phyloP scores from a whole-genome alignment of 2,797 vertebrate species.

The Poeciliopsis presidionis region DNA sequence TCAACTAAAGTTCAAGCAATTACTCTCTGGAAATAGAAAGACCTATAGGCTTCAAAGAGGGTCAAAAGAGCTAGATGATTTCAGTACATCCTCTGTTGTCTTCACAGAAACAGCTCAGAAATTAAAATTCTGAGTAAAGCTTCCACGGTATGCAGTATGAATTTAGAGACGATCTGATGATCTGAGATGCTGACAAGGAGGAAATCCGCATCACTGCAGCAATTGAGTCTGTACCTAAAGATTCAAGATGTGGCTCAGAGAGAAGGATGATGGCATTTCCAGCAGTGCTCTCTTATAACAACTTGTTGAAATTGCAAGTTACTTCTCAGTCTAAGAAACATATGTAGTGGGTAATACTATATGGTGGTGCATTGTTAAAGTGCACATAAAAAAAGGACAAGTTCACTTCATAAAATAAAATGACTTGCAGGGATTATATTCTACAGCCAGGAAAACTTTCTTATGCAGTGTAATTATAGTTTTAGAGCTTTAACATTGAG shows the following conservation, averaged over 20 bases:
- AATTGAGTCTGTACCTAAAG: constrained; percentile 39
- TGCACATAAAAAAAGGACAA: constrained; percentile 61
- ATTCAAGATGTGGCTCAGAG: constrained; percentile 27
- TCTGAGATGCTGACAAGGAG: constrained; percentile 48
- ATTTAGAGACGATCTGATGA: constrained; percentile 71
- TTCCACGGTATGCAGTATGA: constrained; percentile 58
- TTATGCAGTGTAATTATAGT: constrained; percentile 53
- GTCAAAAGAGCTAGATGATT: constrained; percentile 45
- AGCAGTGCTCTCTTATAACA: constrained; percentile 14
- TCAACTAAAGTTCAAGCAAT: constrained; percentile 41
- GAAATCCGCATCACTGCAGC: constrained; percentile 63
- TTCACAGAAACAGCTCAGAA: constrained; percentile 46
- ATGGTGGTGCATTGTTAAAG: constrained; percentile 44
- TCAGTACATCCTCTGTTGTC: constrained; percentile 41
- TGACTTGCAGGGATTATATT: constrained; percentile 63
- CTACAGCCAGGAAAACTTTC: constrained; percentile 45
- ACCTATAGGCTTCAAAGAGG: constrained; percentile 42
- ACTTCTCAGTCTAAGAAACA: constrained; percentile 40
- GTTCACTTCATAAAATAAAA: constrained; percentile 61
- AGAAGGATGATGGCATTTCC: constrained; percentile 22
- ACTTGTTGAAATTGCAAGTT: constrained; percentile 47
- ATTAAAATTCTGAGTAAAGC: constrained; percentile 55
- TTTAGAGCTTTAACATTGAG: constrained; percentile 38
- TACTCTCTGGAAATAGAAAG: constrained; percentile 36
- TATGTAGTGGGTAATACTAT: constrained; percentile 20